These are phyloP conservation scores for Cairina moschata DNA, from an alignment of 2,113 vertebrate species.

Conservation along the genomic window DNA sequence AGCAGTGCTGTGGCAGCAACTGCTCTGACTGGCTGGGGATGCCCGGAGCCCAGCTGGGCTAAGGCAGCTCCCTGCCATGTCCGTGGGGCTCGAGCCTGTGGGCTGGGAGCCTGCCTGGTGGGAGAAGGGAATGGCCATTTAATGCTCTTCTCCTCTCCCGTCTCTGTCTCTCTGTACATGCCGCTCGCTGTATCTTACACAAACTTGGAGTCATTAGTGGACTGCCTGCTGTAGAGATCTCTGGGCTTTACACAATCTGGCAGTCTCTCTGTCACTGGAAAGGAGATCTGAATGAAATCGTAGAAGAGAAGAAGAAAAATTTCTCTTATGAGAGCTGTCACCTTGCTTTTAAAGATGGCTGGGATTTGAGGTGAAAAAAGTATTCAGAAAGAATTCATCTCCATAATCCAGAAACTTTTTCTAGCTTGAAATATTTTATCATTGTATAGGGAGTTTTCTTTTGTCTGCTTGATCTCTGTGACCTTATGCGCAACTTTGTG, in stretches of 20 bases:
- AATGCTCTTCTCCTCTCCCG: not conserved
- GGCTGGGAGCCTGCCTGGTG: not conserved
- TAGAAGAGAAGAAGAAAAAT: conserved; percentile 33
- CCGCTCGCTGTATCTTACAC: not conserved
- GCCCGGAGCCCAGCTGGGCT: not conserved
- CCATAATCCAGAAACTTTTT: conserved; percentile 33
- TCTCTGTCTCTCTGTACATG: not conserved
- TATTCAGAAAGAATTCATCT: conserved; percentile 38
- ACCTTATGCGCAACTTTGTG: not conserved
- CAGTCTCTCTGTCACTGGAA: conserved; percentile 52
- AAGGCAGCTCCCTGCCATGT: not conserved
- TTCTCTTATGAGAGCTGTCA: conserved; percentile 56
- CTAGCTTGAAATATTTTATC: conserved; percentile 2
- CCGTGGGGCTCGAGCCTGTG: not conserved
- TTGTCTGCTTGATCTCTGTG: not conserved
- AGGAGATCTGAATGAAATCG: conserved; percentile 59
- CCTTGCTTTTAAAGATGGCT: conserved; percentile 43
- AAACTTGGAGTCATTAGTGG: conserved; percentile 59
- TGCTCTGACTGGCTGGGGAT: not conserved
- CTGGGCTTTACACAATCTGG: conserved; percentile 36
- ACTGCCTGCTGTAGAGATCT: conserved; percentile 60
- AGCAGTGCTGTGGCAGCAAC: not conserved
- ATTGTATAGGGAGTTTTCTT: not conserved
- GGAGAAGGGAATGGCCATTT: not conserved
- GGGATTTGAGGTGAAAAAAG: not conserved